These are phyloP conservation scores for Pipa parva DNA, from an alignment of 2,113 vertebrate species.

Conservation along the genomic window DNA sequence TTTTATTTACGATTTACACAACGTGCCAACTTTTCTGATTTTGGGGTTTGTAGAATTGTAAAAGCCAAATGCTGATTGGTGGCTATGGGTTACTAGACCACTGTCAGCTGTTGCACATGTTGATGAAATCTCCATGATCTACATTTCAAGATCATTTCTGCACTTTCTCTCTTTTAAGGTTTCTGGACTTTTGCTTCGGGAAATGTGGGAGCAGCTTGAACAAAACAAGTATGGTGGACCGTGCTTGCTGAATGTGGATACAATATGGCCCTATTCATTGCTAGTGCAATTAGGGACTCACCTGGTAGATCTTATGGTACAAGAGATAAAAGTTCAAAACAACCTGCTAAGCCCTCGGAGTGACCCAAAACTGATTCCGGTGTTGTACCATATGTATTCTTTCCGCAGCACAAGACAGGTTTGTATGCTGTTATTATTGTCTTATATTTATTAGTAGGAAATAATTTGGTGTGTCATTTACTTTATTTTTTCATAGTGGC, in stretches of 20 bases:
- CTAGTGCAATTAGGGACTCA: conserved; percentile 75
- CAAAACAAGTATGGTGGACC: conserved; percentile 56
- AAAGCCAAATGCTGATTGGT: no score
- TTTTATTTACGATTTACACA: no score
- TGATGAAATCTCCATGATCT: no score
- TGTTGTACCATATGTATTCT: conserved; percentile 90
- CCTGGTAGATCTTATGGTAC: conserved; percentile 82
- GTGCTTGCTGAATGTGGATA: conserved; percentile 53
- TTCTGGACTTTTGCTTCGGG: conserved; percentile 66
- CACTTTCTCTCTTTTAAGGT: neutral
- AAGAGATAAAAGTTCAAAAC: conserved; percentile 67
- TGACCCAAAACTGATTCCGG: conserved; percentile 63
- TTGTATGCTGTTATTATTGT: conserved; percentile 21
- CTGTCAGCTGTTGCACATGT: neutral
- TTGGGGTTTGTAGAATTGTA: no score
- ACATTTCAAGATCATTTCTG: no score
- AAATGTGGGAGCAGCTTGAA: conserved; percentile 75
- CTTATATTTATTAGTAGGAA: no score
- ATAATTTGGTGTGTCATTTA: no score
- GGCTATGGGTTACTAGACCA: no score
- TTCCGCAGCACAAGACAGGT: conserved; percentile 83
- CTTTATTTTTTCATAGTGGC: no score
- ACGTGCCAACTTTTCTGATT: no score
- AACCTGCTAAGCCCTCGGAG: conserved; percentile 54
- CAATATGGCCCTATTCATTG: conserved; percentile 66